phyloP scores from a whole-genome alignment of 2,113 vertebrate species.

The Bufo gargarizans region DNA sequence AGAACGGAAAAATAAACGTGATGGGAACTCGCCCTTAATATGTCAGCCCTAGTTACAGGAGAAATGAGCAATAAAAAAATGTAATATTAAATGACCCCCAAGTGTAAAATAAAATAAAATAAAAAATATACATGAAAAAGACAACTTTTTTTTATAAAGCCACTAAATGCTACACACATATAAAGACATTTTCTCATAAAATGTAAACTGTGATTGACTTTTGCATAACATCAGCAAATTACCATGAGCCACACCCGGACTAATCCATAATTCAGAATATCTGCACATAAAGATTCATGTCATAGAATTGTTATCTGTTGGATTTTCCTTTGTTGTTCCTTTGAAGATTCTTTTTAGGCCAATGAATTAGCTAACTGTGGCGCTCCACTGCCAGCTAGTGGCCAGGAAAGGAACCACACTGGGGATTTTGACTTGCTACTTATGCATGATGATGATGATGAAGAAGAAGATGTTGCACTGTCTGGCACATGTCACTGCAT shows the following conservation, averaged over 20 bases:
- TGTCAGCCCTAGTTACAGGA: too few relatives aligned
- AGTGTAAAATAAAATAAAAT: too few relatives aligned
- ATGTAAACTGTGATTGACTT: too few relatives aligned
- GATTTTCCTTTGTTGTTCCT: background rate
- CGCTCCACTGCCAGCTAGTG: constrained; percentile 52
- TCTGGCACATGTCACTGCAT: background rate
- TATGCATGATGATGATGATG: background rate
- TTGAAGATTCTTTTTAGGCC: background rate
- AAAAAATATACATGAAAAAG: too few relatives aligned
- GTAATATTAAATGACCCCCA: too few relatives aligned
- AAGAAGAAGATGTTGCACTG: background rate
- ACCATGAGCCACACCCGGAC: background rate
- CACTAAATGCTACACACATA: too few relatives aligned
- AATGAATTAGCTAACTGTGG: background rate
- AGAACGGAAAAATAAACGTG: too few relatives aligned
- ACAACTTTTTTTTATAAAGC: too few relatives aligned
- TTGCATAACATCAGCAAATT: background rate
- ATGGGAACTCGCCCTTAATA: too few relatives aligned
- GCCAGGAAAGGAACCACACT: background rate
- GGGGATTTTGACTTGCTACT: background rate
- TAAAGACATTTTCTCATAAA: too few relatives aligned
- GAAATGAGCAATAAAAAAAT: too few relatives aligned
- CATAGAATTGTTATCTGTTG: background rate
- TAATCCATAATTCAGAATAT: background rate
- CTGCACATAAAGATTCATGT: background rate